A percentile compares a stretch with the other conserved stretches of the same genome.
Conservation (phyloP, 2,113 vertebrate genomes). For the Ciconia maguari region DNA sequence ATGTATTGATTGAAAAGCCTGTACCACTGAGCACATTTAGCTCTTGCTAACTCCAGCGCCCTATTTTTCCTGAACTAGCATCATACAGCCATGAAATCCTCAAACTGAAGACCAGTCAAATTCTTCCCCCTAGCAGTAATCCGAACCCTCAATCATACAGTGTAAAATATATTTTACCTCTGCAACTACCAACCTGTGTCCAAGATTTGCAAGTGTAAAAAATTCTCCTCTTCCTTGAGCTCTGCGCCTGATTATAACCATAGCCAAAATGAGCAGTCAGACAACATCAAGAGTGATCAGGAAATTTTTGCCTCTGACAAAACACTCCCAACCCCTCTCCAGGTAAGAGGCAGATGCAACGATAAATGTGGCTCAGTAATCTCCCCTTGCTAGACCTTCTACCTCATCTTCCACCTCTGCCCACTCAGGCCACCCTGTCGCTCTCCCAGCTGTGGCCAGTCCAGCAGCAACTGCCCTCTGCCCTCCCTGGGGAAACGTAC, state of each 20-base stretch:
- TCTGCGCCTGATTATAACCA: neutral
- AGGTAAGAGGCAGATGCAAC: neutral
- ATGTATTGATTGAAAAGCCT: neutral
- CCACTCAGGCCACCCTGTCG: neutral
- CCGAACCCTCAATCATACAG: neutral
- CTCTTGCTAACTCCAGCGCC: neutral
- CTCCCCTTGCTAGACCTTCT: neutral
- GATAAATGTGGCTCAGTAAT: neutral
- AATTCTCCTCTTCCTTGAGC: neutral
- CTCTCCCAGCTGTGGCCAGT: neutral
- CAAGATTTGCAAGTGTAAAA: neutral
- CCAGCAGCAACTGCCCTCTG: neutral
- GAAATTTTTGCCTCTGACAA: neutral
- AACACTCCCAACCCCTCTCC: neutral
- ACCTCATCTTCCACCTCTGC: neutral
- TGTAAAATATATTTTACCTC: neutral
- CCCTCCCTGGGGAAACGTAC: neutral
- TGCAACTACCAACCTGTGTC: neutral
- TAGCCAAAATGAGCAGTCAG: neutral
- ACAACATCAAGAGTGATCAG: neutral
- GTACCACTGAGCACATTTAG: neutral
- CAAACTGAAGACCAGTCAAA: neutral
- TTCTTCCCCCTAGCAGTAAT: neutral
- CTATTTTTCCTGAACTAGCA: neutral
- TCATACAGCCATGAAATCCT: neutral